A percentile compares a stretch with the other conserved stretches of the same genome.
Conservation (phyloP, 2,797 vertebrate species). For the Pangasius sanitwongsei region DNA sequence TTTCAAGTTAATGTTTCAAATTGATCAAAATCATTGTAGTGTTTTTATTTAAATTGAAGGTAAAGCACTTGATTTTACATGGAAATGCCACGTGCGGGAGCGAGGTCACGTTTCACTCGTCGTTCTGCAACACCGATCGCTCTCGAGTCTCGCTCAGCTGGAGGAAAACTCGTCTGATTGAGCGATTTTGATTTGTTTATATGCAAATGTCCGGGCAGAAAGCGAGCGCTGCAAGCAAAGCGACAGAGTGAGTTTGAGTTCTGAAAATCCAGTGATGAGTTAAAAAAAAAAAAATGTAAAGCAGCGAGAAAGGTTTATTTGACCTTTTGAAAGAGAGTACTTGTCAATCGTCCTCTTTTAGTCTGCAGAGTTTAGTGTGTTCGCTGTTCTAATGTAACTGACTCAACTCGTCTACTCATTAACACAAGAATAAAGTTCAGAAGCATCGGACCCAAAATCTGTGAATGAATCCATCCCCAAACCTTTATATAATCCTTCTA, state of each 20-base stretch:
- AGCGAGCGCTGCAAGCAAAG: not conserved
- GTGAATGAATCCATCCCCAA: not conserved
- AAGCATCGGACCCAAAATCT: too few species aligned
- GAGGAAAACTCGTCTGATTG: not conserved
- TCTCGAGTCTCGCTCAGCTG: not conserved
- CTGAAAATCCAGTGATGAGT: not conserved
- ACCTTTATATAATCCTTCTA: not conserved
- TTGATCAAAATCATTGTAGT: not conserved
- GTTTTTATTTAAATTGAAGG: too few species aligned
- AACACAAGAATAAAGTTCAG: too few species aligned
- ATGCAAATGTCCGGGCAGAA: not conserved
- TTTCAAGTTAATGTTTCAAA: not conserved
- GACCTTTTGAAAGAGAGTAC: not conserved
- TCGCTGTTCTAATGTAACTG: not conserved
- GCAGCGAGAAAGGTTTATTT: not conserved
- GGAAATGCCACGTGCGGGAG: not conserved
- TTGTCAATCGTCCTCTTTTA: not conserved
- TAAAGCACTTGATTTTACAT: not conserved
- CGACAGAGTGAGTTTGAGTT: not conserved
- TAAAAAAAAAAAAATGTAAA: not conserved
- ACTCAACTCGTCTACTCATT: too few species aligned
- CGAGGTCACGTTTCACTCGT: not conserved
- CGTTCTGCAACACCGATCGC: not conserved
- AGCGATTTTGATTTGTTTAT: not conserved
- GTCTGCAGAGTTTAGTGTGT: too few species aligned